Evolutionary conservation across 2,797 vertebrate species (phyloP).

Genomic region (Eurystomus glaucurus): DNA sequence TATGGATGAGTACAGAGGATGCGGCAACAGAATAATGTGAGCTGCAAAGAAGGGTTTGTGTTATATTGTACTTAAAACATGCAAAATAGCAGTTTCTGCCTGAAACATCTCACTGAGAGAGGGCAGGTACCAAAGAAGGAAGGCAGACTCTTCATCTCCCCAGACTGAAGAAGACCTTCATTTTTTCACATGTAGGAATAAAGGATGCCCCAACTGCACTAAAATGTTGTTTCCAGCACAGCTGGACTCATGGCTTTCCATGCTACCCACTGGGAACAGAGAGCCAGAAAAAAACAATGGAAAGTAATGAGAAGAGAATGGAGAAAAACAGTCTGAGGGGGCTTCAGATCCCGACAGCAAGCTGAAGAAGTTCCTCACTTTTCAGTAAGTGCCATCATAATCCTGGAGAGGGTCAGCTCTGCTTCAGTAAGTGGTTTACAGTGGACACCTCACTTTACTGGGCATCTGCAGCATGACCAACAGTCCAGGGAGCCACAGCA

Average conservation of each 20-base stretch:
- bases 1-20: neutral
- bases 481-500: neutral
- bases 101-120: neutral
- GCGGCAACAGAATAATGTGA: accelerated
- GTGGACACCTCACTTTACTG: neutral
- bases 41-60: neutral
- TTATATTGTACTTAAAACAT: neutral
- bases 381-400: neutral
- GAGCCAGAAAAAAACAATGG: neutral
- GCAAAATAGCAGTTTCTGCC: neutral
- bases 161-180: neutral
- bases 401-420: neutral
- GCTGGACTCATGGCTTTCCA: neutral
- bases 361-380: neutral
- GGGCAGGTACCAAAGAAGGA: neutral
- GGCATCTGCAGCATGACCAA: neutral
- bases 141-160: neutral
- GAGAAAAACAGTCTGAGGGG: neutral
- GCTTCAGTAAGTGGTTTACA: neutral
- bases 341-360: neutral
- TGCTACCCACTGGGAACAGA: neutral
- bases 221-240: neutral
- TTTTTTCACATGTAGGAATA: neutral
- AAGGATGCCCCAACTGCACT: neutral
- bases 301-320: neutral